These are phyloP conservation scores for Neotragus moschatus DNA, from an alignment of 2,113 vertebrate species.

Conservation along the genomic window DNA sequence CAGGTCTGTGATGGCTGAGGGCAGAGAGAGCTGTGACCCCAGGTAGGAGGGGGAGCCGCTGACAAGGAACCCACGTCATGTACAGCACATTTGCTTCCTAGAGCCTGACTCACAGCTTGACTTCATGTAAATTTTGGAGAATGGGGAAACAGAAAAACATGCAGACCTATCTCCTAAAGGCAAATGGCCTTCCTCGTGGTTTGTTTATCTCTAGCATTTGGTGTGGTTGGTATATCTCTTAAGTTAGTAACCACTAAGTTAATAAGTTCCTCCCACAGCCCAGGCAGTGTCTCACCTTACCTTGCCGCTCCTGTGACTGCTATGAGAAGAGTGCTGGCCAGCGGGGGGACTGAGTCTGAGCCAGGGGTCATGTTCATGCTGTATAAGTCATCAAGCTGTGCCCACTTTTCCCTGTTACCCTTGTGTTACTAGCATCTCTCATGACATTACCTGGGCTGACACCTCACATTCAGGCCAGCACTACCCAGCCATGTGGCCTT, in stretches of 20 bases:
- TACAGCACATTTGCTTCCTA: not conserved
- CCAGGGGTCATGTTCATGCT: not conserved
- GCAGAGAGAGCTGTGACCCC: not conserved
- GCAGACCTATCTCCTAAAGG: not conserved
- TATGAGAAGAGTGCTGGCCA: too few relatives aligned
- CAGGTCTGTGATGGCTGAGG: not conserved
- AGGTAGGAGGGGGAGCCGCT: not conserved
- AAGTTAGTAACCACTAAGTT: not conserved
- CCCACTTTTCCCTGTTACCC: not conserved
- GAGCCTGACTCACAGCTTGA: not conserved
- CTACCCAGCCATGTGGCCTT: not conserved
- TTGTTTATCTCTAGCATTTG: not conserved
- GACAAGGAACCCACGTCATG: not conserved
- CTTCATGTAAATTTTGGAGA: not conserved
- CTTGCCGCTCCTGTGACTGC: not conserved
- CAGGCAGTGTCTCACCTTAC: not conserved
- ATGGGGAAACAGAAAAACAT: not conserved
- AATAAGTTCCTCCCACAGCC: accelerated
- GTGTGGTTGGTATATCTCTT: not conserved
- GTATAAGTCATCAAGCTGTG: too few relatives aligned
- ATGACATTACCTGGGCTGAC: not conserved
- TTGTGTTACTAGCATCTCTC: not conserved
- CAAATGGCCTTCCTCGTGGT: accelerated
- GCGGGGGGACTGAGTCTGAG: too few relatives aligned
- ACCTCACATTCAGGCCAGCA: accelerated